Evolutionary conservation across 2,888 invertebrate species (phyloP).

Genomic region (Brenthis hecate): DNA sequence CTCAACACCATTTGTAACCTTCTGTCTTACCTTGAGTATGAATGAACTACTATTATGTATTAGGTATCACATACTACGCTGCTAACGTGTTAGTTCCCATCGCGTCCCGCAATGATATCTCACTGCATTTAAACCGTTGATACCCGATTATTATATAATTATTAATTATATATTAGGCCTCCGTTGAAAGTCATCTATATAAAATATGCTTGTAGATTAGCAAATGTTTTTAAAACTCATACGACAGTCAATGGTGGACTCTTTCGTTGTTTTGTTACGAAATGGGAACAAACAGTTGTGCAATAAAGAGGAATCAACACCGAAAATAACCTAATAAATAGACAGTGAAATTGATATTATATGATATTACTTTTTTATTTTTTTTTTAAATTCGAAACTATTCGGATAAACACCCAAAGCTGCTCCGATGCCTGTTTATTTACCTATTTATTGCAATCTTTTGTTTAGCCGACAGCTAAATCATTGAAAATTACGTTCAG

Average conservation of each 20-base stretch:
- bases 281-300: slow-evolving; percentile 67
- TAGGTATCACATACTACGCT: slow-evolving; percentile 79
- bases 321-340: slow-evolving; percentile 80
- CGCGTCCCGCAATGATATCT: slow-evolving; percentile 42
- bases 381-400: slow-evolving; percentile 77
- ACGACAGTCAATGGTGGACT: slow-evolving; percentile 20
- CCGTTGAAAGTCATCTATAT: slow-evolving; percentile 12
- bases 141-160: slow-evolving; percentile 13
- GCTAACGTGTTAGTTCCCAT: slow-evolving; percentile 68
- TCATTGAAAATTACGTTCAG: slow-evolving; percentile 43
- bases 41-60: slow-evolving; percentile 68
- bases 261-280: slow-evolving; percentile 44
- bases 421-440: slow-evolving; percentile 72
- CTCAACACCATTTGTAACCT: slow-evolving; percentile 47
- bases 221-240: slow-evolving; percentile 7
- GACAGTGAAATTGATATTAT: slow-evolving; percentile 82
- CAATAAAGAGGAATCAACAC: slow-evolving; percentile 79
- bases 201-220: slow-evolving; percentile 15
- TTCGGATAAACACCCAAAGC: slow-evolving; percentile 69
- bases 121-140: slow-evolving; percentile 1
- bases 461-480: slow-evolving; percentile 60
- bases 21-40: slow-evolving; percentile 53
- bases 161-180: slow-evolving; percentile 27
- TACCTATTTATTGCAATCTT: slow-evolving; percentile 80
- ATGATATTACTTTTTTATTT: slow-evolving; percentile 65